phyloP scores from a whole-genome alignment of 2,113 vertebrate species.

The Eulacestoma nigropectus region DNA sequence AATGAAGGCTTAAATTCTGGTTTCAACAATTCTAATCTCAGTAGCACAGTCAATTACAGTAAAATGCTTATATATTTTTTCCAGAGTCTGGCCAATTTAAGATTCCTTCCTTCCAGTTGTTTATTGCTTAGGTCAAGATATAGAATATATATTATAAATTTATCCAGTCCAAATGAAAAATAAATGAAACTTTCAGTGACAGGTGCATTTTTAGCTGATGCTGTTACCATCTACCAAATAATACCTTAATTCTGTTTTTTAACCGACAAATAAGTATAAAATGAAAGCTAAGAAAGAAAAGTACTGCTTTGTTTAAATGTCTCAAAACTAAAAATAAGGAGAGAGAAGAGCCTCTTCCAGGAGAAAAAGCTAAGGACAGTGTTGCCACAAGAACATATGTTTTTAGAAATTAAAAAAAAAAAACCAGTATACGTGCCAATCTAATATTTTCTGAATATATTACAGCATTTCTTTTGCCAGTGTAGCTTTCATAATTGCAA shows the following conservation, averaged over 20 bases:
- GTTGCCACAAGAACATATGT: background rate
- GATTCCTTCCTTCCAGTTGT: background rate
- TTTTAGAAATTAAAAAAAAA: background rate
- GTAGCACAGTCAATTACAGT: constrained; percentile 51
- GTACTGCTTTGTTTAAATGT: background rate
- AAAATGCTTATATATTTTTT: constrained; percentile 46
- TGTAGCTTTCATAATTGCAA: background rate
- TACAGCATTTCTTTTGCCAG: background rate
- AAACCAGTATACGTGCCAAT: background rate
- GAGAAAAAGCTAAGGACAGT: background rate
- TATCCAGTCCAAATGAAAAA: background rate
- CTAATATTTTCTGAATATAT: background rate
- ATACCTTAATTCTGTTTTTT: background rate
- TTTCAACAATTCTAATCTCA: constrained; percentile 66
- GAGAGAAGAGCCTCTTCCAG: background rate
- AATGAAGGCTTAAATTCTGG: constrained; percentile 59
- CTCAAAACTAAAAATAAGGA: background rate
- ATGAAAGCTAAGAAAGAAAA: background rate
- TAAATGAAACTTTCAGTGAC: background rate
- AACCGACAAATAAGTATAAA: background rate
- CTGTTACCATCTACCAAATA: background rate
- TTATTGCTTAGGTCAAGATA: constrained; percentile 23
- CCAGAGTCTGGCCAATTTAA: background rate
- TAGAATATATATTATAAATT: background rate
- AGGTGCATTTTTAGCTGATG: background rate